Percentiles rank a stretch among this genome's conserved stretches.
Conservation (phyloP, 2,888 invertebrate species). For the Nysson spinosus region DNA sequence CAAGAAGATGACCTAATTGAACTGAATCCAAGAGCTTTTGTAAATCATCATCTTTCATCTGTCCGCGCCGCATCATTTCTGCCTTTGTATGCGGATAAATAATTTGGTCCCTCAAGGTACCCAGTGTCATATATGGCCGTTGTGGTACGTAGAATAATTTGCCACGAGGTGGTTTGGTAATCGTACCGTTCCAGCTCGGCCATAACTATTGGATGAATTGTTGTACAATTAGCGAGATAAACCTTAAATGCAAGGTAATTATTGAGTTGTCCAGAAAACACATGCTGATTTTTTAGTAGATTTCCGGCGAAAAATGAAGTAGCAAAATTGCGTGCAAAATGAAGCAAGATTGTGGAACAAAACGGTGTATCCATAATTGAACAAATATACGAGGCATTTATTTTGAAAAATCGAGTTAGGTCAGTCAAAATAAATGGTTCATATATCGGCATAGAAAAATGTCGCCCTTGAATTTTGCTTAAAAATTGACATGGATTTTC, state of each 20-base stretch:
- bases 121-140: slow-evolving; percentile 98
- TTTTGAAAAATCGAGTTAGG: too few species aligned
- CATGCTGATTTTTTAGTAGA: too few species aligned
- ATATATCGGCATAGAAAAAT: too few species aligned
- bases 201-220: slow-evolving; percentile 82
- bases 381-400: too few species aligned
- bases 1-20: slow-evolving; percentile 89
- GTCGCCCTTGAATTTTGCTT: too few species aligned
- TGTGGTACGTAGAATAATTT: slow-evolving; percentile 99
- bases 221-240: neutral
- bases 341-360: too few species aligned
- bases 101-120: slow-evolving; percentile 94
- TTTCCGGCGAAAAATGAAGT: too few species aligned
- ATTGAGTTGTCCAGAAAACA: too few species aligned
- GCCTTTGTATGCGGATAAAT: slow-evolving; percentile 96
- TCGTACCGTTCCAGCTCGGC: slow-evolving; percentile 95
- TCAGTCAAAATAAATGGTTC: too few species aligned
- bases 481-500: too few species aligned
- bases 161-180: slow-evolving; percentile 96
- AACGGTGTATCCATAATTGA: too few species aligned
- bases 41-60: slow-evolving; percentile 86
- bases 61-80: slow-evolving; percentile 89
- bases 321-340: too few species aligned
- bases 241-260: neutral
- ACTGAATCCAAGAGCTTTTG: slow-evolving; percentile 87